These are phyloP conservation scores for Hippopotamyrus pictus DNA, from an alignment of 2,797 vertebrate species.

Conservation along the genomic window DNA sequence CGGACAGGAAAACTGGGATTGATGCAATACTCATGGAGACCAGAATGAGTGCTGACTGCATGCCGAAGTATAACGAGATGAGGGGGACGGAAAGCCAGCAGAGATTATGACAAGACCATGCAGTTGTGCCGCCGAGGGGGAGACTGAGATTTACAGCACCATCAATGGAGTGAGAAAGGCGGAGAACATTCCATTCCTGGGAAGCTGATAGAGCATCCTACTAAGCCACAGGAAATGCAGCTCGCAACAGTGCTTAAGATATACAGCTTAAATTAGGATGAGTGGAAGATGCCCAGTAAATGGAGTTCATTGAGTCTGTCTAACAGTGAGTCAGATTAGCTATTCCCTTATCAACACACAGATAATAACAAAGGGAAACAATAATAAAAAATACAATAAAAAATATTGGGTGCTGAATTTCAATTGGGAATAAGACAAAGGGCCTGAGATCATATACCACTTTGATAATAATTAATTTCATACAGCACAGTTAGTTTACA, in stretches of 20 bases:
- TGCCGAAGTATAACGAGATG: background rate
- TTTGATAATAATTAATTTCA: background rate
- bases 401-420: background rate
- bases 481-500: background rate
- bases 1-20: background rate
- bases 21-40: background rate
- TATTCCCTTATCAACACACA: background rate
- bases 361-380: background rate
- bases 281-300: conserved; percentile 2
- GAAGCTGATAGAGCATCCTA: background rate
- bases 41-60: background rate
- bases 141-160: background rate
- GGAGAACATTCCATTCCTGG: conserved; percentile 7
- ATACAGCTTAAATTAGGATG: conserved; percentile 2
- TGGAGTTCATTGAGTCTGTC: background rate
- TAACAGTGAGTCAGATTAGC: background rate
- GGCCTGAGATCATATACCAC: background rate
- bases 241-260: background rate
- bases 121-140: background rate
- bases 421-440: background rate
- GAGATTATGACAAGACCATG: background rate
- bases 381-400: background rate
- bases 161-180: background rate
- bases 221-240: conserved; percentile 5
- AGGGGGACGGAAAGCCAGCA: background rate